These are phyloP conservation scores for Melanotaenia parkinsoni DNA, from an alignment of 2,797 vertebrate species.

Conservation along the genomic window DNA sequence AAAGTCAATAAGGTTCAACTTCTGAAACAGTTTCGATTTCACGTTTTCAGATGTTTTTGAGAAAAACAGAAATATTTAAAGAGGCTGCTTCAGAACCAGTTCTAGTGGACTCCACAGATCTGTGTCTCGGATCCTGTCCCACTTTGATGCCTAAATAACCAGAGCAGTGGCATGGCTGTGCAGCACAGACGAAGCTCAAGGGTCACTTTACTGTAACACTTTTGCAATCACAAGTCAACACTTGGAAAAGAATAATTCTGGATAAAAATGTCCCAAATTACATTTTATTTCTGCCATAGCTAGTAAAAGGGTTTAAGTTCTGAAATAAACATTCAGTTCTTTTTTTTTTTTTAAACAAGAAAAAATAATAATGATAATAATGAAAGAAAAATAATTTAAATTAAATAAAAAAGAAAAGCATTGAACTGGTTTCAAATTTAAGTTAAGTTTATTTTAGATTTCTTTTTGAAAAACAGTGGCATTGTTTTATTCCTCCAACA, in stretches of 20 bases:
- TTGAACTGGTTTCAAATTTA: neutral
- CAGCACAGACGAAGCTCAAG: conserved; percentile 9
- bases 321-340: neutral
- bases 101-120: conserved; percentile 3
- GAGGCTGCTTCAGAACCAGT: neutral
- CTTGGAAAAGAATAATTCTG: neutral
- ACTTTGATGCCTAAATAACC: conserved; percentile 16
- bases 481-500: no score
- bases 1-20: neutral
- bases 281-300: neutral
- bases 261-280: neutral
- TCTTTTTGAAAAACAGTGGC: no score
- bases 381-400: neutral
- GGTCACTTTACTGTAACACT: neutral
- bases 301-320: neutral
- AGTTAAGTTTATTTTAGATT: neutral
- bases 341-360: no score
- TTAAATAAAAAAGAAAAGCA: neutral
- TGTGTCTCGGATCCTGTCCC: neutral
- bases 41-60: neutral
- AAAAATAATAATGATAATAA: no score
- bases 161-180: conserved; percentile 3
- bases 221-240: neutral
- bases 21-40: neutral
- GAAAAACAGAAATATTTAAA: neutral